phyloP scores from a whole-genome alignment of 2,888 invertebrate genomes.

The Leuctra nigra region DNA sequence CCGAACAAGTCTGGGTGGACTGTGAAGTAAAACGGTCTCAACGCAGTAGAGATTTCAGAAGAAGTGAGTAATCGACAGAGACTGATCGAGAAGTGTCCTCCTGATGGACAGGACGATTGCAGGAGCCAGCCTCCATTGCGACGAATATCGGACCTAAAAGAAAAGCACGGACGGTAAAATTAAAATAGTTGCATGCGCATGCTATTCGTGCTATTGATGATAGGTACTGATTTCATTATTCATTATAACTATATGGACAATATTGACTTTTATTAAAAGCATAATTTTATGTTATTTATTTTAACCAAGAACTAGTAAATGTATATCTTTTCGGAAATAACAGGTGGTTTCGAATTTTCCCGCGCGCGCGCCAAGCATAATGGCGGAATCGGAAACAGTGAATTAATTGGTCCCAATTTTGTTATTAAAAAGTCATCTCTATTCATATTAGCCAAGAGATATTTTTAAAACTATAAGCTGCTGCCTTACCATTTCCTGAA shows the following conservation, averaged over 20 bases:
- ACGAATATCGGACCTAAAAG: constrained; percentile 14
- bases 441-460: too few relatives aligned
- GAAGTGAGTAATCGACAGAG: constrained; percentile 47
- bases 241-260: background rate
- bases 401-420: background rate
- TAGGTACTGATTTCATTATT: background rate
- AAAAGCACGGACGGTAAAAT: background rate
- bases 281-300: background rate
- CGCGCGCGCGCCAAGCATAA: too few relatives aligned
- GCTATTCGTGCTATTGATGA: too few relatives aligned
- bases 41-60: constrained; percentile 81
- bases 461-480: too few relatives aligned
- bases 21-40: constrained; percentile 89
- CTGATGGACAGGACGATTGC: background rate
- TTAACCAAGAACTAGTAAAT: too few relatives aligned
- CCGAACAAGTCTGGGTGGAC: constrained; percentile 96
- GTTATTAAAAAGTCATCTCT: too few relatives aligned
- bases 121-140: constrained; percentile 3
- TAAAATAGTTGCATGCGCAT: background rate
- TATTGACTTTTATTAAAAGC: too few relatives aligned
- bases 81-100: background rate
- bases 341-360: too few relatives aligned
- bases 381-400: background rate
- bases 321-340: too few relatives aligned
- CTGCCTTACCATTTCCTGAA: constrained; percentile 13